A percentile compares a stretch with the other conserved stretches of the same genome.
phyloP scores from a whole-genome alignment of 2,888 invertebrate species.

The Yponomeuta plumbellus region DNA sequence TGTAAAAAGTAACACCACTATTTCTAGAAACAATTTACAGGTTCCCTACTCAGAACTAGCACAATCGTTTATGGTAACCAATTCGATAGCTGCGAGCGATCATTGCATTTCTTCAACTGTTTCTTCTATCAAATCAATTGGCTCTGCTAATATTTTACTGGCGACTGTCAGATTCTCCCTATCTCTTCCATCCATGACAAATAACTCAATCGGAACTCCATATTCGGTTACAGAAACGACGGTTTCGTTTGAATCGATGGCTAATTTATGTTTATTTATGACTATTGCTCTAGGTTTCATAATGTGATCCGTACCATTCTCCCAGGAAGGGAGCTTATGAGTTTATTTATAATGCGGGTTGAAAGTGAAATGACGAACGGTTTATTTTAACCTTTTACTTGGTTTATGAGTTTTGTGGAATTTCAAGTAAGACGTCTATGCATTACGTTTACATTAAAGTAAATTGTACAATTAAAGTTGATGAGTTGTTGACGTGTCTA shows the following conservation, averaged over 20 bases:
- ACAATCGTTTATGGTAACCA: constrained; percentile 7
- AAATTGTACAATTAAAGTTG: too few relatives aligned
- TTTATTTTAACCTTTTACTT: constrained; percentile 13
- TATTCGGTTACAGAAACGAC: constrained; percentile 38
- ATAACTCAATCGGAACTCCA: constrained; percentile 54
- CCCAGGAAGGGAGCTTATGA: constrained; percentile 21
- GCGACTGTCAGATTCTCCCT: constrained; percentile 19
- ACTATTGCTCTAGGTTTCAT: constrained; percentile 19
- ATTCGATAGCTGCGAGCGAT: background rate
- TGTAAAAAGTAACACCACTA: background rate
- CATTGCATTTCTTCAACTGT: constrained; percentile 30
- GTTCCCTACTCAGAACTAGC: background rate
- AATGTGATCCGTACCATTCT: constrained; percentile 11
- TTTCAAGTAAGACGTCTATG: background rate
- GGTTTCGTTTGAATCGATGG: constrained; percentile 29
- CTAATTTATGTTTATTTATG: constrained; percentile 50
- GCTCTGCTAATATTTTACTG: constrained; percentile 29
- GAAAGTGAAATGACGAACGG: constrained; percentile 19
- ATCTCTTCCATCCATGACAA: constrained; percentile 40
- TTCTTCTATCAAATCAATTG: constrained; percentile 46
- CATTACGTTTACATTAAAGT: background rate
- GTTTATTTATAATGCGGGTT: constrained; percentile 18
- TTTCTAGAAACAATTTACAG: background rate
- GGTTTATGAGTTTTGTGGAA: background rate
- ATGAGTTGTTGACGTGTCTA: background rate